Evolutionary conservation across 2,797 vertebrate genomes (phyloP).

Genomic region (Macropus fuliginosus): DNA sequence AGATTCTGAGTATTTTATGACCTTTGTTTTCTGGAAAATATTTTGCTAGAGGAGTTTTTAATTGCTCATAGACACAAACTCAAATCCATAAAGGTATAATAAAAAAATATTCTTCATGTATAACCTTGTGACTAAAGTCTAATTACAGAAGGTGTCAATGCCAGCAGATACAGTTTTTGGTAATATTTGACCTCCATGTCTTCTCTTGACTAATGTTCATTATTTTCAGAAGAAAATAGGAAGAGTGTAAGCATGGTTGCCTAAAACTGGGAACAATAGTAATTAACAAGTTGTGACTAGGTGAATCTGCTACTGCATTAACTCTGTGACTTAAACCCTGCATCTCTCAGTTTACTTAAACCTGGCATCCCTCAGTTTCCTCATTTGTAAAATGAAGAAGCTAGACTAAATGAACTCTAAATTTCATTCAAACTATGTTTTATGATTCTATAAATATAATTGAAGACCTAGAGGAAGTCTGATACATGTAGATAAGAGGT

Average conservation of each 20-base stretch:
- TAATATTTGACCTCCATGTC: not conserved
- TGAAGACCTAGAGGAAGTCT: not conserved
- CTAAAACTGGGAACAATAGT: not conserved
- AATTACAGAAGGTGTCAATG: not conserved
- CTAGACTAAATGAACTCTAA: not conserved
- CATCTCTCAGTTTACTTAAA: slow-evolving; percentile 36
- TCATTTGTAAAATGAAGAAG: slow-evolving; percentile 34
- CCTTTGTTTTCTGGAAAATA: slow-evolving; percentile 9
- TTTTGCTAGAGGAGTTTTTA: slow-evolving; percentile 4
- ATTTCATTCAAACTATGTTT: not conserved
- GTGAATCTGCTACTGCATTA: not conserved
- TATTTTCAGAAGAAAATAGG: not conserved
- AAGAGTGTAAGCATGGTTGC: not conserved
- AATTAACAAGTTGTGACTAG: not conserved
- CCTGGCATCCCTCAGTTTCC: not conserved
- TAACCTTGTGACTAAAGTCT: not conserved
- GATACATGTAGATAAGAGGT: not conserved
- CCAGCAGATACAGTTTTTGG: not conserved
- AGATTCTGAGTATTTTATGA: not conserved
- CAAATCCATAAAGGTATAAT: not conserved
- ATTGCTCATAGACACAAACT: not conserved
- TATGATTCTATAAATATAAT: not conserved
- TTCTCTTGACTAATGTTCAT: not conserved
- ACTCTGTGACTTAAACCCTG: not conserved
- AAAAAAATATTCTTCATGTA: not conserved